These are phyloP conservation scores for Fistularia commersonii DNA, from an alignment of 2,797 vertebrate genomes.

Conservation along the genomic window DNA sequence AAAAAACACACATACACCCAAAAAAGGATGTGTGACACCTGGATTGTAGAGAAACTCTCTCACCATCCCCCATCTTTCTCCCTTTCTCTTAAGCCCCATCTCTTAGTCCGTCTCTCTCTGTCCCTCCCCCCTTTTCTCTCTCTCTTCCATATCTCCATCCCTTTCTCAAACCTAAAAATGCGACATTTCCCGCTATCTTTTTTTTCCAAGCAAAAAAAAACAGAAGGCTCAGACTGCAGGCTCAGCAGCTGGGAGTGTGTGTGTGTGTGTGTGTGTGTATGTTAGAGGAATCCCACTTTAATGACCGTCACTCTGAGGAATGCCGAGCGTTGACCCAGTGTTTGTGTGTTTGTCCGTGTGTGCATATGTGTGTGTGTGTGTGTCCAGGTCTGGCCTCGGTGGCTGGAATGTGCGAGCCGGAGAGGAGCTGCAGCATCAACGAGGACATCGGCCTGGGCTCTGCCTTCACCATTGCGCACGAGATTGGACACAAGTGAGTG, in stretches of 20 bases:
- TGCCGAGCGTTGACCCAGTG: conserved; percentile 84
- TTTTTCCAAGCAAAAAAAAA: no score
- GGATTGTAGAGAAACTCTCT: conserved; percentile 41
- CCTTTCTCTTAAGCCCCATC: no score
- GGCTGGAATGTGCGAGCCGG: conserved; percentile 99
- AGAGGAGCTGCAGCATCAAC: conserved; percentile 99
- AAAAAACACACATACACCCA: no score
- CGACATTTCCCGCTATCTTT: no score
- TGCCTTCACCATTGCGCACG: conserved; percentile 98
- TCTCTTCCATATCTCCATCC: no score
- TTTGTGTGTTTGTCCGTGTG: conserved; percentile 39
- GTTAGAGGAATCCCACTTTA: conserved; percentile 77
- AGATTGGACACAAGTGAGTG: conserved; percentile 99
- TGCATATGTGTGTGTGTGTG: conserved; percentile 69
- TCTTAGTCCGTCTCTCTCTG: no score
- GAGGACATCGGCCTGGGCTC: conserved; percentile 98
- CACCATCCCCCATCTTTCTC: conserved; percentile 3
- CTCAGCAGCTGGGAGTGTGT: no score
- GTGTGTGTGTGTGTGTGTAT: no score
- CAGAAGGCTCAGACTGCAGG: no score
- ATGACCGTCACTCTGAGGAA: conserved; percentile 76
- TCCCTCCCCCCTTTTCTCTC: conserved; percentile 34
- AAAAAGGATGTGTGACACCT: conserved; percentile 55
- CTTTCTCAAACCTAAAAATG: no score
- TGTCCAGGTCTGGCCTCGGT: conserved; percentile 95